A percentile compares a stretch with the other conserved stretches of the same genome.
phyloP scores from a whole-genome alignment of 1,140 invertebrate genomes.

The Homalodisca vitripennis region DNA sequence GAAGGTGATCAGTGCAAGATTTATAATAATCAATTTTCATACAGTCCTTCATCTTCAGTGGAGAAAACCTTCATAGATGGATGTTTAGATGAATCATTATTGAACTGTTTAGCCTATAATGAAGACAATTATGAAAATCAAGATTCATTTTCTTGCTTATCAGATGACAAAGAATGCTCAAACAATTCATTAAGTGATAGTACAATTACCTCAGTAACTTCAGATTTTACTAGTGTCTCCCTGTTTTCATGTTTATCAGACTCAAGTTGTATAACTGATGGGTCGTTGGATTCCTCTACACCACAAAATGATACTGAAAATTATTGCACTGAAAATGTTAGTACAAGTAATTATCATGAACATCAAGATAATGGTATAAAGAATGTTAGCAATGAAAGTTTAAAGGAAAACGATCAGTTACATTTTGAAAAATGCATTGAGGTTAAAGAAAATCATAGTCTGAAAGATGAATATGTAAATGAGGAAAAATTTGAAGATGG shows the following conservation, averaged over 20 bases:
- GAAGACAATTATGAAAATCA: not conserved
- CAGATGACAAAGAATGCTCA: not conserved
- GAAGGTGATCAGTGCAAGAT: not conserved
- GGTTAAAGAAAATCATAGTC: not conserved
- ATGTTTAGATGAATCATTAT: not conserved
- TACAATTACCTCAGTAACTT: not conserved
- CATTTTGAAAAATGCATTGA: too few species aligned
- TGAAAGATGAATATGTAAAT: not conserved
- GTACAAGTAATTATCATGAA: not conserved
- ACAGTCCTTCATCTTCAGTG: not conserved
- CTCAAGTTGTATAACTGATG: not conserved
- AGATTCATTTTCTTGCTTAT: not conserved
- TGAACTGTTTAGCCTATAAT: slow-evolving; percentile 1
- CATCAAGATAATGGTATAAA: not conserved
- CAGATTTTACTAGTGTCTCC: slow-evolving; percentile 2
- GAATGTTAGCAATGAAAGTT: not conserved
- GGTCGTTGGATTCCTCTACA: not conserved
- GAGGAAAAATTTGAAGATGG: not conserved
- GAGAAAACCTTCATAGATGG: not conserved
- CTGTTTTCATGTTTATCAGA: not conserved
- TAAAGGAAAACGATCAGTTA: not conserved
- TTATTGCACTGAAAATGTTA: not conserved
- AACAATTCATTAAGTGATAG: slow-evolving; percentile 9
- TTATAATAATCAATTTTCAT: not conserved
- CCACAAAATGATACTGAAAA: not conserved